A percentile compares a stretch with the other conserved stretches of the same genome.
phyloP scores from a whole-genome alignment of 2,113 vertebrate genomes.

The Nansenia antarctica region DNA sequence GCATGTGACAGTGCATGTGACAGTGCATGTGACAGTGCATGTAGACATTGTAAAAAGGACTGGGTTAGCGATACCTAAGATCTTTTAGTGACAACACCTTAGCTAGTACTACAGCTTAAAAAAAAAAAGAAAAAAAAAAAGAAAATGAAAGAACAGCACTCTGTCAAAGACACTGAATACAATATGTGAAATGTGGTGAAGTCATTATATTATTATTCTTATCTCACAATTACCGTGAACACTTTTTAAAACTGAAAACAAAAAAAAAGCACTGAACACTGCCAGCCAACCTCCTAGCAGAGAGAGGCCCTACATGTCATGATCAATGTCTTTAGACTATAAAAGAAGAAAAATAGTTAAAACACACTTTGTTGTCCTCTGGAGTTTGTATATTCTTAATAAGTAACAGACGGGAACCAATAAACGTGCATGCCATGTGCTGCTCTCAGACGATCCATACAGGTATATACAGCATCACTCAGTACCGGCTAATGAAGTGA shows the following conservation, averaged over 20 bases:
- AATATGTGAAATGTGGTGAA: slow-evolving; percentile 95
- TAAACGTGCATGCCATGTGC: slow-evolving; percentile 93
- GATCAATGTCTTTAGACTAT: slow-evolving; percentile 80
- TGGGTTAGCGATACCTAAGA: slow-evolving; percentile 77
- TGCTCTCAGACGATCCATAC: slow-evolving; percentile 87
- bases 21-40: too few relatives aligned
- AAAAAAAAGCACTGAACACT: slow-evolving; percentile 63
- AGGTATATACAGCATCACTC: slow-evolving; percentile 93
- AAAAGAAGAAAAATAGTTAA: slow-evolving; percentile 80
- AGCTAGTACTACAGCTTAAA: slow-evolving; percentile 88
- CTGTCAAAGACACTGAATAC: slow-evolving; percentile 84
- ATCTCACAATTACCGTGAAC: slow-evolving; percentile 83
- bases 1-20: too few relatives aligned
- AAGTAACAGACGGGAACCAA: slow-evolving; percentile 92
- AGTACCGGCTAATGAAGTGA: slow-evolving; percentile 99
- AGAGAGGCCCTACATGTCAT: slow-evolving; percentile 77
- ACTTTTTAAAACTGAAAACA: slow-evolving; percentile 76
- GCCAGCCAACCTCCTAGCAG: slow-evolving; percentile 44
- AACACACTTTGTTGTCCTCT: slow-evolving; percentile 85
- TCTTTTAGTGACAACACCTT: slow-evolving; percentile 83
- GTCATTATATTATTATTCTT: slow-evolving; percentile 75
- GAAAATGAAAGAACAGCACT: slow-evolving; percentile 82
- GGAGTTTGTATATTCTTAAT: slow-evolving; percentile 88
- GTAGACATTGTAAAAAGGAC: slow-evolving; percentile 82
- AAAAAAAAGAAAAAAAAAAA: slow-evolving; percentile 40